phyloP scores from a whole-genome alignment of 2,888 invertebrate species.

The Baronia brevicornis region DNA sequence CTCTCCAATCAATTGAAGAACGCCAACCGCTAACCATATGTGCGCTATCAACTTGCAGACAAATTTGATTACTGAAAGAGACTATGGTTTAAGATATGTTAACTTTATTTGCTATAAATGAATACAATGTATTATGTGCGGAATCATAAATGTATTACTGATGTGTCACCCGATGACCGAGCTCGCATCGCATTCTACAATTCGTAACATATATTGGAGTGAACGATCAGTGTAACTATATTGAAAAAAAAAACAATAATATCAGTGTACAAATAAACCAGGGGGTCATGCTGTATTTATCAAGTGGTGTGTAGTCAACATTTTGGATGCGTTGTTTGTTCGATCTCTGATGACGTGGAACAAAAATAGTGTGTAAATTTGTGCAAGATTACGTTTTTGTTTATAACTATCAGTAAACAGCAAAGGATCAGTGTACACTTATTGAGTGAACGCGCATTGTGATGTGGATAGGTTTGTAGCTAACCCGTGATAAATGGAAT shows the following conservation, averaged over 20 bases:
- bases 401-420: conserved; percentile 51
- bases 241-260: conserved; percentile 11
- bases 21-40: conserved; percentile 90
- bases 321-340: conserved; percentile 48
- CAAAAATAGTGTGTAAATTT: conserved; percentile 72
- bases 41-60: conserved; percentile 51
- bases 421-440: conserved; percentile 49
- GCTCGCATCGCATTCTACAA: conserved; percentile 28
- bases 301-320: conserved; percentile 37
- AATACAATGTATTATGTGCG: conserved; percentile 73
- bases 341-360: conserved; percentile 64
- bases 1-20: conserved; percentile 99
- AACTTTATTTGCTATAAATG: conserved; percentile 72
- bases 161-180: conserved; percentile 61
- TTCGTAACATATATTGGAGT: conserved; percentile 5
- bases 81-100: conserved; percentile 76
- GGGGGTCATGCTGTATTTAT: conserved; percentile 29
- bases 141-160: conserved; percentile 66
- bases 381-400: conserved; percentile 65
- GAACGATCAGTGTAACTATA: conserved; percentile 3
- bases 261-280: conserved; percentile 30
- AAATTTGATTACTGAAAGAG: conserved; percentile 70
- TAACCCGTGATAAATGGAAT: conserved; percentile 70
- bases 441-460: conserved; percentile 62
- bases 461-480: conserved; percentile 72